phyloP scores from a whole-genome alignment of 23 tunicate species.

The Trididemnum miniatum region DNA sequence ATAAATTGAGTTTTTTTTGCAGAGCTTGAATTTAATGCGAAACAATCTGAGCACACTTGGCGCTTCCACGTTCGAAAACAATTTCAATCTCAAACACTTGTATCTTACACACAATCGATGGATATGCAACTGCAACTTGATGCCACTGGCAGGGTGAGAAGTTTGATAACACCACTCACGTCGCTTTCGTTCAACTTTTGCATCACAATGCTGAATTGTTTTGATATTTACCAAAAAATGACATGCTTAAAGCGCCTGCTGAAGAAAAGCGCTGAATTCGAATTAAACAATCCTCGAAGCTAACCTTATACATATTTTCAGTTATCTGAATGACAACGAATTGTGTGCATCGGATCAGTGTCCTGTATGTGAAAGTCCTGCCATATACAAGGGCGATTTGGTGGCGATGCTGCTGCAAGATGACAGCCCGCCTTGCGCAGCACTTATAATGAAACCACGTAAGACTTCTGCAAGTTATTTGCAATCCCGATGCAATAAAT shows the following conservation, averaged over 20 bases:
- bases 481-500: too few relatives aligned
- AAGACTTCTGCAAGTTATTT: too few relatives aligned
- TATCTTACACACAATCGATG: constrained; percentile 54
- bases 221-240: too few relatives aligned
- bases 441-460: constrained; percentile 37
- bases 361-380: constrained; percentile 38
- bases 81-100: neutral
- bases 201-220: too few relatives aligned
- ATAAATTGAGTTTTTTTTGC: too few relatives aligned
- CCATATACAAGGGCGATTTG: neutral
- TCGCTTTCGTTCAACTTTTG: too few relatives aligned
- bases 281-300: too few relatives aligned
- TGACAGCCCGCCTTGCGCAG: constrained; percentile 52
- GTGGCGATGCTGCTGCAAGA: constrained; percentile 32
- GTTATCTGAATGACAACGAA: constrained; percentile 23
- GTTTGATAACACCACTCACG: too few relatives aligned
- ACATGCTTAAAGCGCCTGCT: too few relatives aligned
- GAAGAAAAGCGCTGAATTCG: too few relatives aligned
- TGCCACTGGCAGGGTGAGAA: constrained; percentile 52
- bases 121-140: constrained; percentile 75
- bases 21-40: constrained; percentile 45
- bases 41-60: constrained; percentile 53
- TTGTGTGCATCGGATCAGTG: constrained; percentile 39
- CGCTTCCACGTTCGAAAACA: constrained; percentile 31
- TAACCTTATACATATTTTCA: neutral